A percentile compares a stretch with the other conserved stretches of the same genome.
Evolutionary conservation across 1,140 invertebrate genomes (phyloP).

Genomic region (Lepidurus arcticus): DNA sequence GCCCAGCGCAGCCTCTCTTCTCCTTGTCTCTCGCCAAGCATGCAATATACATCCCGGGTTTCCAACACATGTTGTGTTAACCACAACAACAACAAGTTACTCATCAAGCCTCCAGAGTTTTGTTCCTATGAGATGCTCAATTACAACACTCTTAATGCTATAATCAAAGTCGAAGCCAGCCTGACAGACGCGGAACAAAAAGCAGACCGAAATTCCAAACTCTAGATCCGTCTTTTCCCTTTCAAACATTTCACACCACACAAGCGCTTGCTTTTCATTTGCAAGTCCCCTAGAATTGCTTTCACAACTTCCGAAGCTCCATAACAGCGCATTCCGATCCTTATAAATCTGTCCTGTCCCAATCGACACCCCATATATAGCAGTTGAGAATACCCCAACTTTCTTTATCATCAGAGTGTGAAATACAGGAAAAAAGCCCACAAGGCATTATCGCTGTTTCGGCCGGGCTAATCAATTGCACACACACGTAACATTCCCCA

Average conservation of each 20-base stretch:
- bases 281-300: background rate
- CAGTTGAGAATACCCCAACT: too few species aligned
- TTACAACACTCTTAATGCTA: conserved; percentile 19
- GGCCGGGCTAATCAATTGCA: conserved; percentile 3
- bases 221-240: background rate
- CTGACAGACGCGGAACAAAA: conserved; percentile 6
- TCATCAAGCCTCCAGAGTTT: conserved; percentile 1
- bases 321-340: background rate
- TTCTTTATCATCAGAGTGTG: background rate
- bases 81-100: conserved; percentile 4
- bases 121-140: background rate
- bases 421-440: background rate
- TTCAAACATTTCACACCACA: background rate
- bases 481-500: background rate
- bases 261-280: background rate
- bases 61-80: background rate
- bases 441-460: background rate
- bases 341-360: background rate
- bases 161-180: background rate
- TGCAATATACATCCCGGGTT: too few species aligned
- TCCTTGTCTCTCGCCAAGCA: too few species aligned
- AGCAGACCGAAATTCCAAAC: conserved; percentile 4
- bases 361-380: too few species aligned
- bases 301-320: background rate
- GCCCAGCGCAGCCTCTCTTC: background rate